A percentile compares a stretch with the other conserved stretches of the same genome.
These are phyloP conservation scores for Sclerurus mexicanus DNA, from an alignment of 2,113 vertebrate genomes.

Conservation along the genomic window DNA sequence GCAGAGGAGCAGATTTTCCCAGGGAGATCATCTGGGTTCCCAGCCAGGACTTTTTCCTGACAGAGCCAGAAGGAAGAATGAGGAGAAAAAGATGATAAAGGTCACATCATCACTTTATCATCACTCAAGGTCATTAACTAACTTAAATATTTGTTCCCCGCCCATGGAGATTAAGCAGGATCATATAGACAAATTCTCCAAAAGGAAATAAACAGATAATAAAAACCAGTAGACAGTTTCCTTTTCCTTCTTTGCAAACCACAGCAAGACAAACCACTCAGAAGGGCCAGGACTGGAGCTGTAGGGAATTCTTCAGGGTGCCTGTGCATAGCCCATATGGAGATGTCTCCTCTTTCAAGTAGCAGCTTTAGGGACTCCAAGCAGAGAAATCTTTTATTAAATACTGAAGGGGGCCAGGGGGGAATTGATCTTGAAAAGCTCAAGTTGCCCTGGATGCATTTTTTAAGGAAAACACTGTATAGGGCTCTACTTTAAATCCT, in stretches of 20 bases:
- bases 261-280: neutral
- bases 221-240: neutral
- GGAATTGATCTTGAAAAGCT: neutral
- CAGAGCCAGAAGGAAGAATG: neutral
- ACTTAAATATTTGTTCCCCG: conserved; percentile 17
- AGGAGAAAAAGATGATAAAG: neutral
- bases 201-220: conserved; percentile 46
- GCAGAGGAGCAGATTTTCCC: neutral
- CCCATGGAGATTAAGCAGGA: neutral
- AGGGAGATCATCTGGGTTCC: neutral
- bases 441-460: neutral
- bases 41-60: neutral
- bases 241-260: neutral
- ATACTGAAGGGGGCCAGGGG: neutral
- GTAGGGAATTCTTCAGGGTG: neutral
- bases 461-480: neutral
- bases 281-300: neutral
- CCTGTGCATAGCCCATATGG: fast-evolving
- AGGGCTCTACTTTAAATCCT: neutral
- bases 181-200: neutral
- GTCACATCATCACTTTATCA: too few species aligned
- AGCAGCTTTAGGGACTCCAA: neutral
- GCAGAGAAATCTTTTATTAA: neutral
- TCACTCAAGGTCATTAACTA: conserved; percentile 21
- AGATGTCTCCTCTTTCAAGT: neutral